phyloP scores from a whole-genome alignment of 2,888 invertebrate genomes.

The Thalpophila matura region DNA sequence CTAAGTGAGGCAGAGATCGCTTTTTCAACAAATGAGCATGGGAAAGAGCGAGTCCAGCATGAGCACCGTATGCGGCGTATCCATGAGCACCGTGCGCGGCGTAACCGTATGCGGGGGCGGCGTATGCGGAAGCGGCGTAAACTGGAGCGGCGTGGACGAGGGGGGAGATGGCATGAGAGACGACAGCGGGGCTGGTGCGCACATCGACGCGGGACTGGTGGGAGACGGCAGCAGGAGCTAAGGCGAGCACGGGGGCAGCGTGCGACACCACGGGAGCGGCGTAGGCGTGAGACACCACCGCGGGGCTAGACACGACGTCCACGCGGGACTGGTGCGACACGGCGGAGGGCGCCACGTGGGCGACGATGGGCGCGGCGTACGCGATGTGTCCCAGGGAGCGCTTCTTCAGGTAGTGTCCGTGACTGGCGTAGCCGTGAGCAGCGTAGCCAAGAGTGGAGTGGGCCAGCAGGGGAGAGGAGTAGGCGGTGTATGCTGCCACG shows the following conservation, averaged over 20 bases:
- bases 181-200: conserved; percentile 74
- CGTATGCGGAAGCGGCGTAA: conserved; percentile 64
- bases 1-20: conserved; percentile 72
- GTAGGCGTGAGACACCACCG: conserved; percentile 74
- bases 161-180: conserved; percentile 68
- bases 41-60: conserved; percentile 59
- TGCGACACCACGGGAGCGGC: conserved; percentile 71
- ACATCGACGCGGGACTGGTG: conserved; percentile 88
- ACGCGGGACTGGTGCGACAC: conserved; percentile 87
- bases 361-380: conserved; percentile 69
- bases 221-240: conserved; percentile 85
- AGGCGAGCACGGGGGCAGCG: conserved; percentile 71
- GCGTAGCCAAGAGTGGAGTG: conserved; percentile 65
- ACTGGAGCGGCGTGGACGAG: conserved; percentile 69
- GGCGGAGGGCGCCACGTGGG: conserved; percentile 77
- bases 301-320: conserved; percentile 66
- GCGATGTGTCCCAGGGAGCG: conserved; percentile 75
- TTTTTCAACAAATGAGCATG: conserved; percentile 74
- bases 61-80: conserved; percentile 65
- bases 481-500: conserved; percentile 44
- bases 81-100: conserved; percentile 65
- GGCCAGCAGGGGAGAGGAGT: conserved; percentile 60
- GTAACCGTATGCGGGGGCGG: conserved; percentile 64
- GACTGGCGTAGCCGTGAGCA: conserved; percentile 65
- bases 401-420: conserved; percentile 76